These are phyloP conservation scores for Coelopa frigida DNA, from an alignment of 1,140 invertebrate species.

Conservation along the genomic window DNA sequence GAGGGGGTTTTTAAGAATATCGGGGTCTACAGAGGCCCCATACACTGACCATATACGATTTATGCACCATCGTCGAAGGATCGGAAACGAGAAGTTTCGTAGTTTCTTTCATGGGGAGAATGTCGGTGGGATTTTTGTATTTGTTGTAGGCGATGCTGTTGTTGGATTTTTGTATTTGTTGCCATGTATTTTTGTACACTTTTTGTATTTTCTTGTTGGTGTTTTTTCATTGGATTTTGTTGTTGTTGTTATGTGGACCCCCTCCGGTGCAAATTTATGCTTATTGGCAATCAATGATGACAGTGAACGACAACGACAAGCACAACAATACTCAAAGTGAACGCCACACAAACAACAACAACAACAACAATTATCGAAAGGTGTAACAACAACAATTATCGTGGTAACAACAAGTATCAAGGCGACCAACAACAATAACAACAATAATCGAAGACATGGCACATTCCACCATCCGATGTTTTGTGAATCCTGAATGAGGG, in stretches of 20 bases:
- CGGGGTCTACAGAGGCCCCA: no score
- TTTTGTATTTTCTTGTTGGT: neutral
- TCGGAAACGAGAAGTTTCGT: no score
- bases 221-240: neutral
- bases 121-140: no score
- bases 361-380: slow-evolving; percentile 1
- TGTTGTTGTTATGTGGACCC: slow-evolving; percentile 15
- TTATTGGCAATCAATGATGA: slow-evolving; percentile 45
- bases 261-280: slow-evolving; percentile 42
- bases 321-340: slow-evolving; percentile 1
- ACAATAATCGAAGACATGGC: neutral
- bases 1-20: no score
- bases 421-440: slow-evolving; percentile 2
- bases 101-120: no score
- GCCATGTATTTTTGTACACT: no score
- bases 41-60: no score
- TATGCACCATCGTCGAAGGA: no score
- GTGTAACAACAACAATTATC: slow-evolving; percentile 3
- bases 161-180: no score
- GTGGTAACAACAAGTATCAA: neutral
- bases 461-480: neutral
- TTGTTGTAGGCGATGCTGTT: no score
- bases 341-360: neutral
- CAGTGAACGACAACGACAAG: slow-evolving; percentile 41
- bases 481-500: neutral